phyloP scores from a whole-genome alignment of 1,140 invertebrate genomes.

The Aphelinus atriplicis region DNA sequence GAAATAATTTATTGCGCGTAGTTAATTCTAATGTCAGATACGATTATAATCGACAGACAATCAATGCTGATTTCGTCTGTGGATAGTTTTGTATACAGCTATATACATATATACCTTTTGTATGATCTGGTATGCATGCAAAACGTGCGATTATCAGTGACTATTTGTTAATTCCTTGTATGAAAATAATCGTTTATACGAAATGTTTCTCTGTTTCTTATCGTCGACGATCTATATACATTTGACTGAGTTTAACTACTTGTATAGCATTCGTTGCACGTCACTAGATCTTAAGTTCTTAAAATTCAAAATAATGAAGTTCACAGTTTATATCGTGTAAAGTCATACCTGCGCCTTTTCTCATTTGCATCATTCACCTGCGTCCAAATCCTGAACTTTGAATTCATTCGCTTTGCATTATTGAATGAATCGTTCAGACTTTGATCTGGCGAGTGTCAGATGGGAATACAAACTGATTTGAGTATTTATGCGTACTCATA shows the following conservation, averaged over 20 bases:
- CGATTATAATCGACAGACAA: constrained; percentile 3
- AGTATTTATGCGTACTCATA: constrained; percentile 35
- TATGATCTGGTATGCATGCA: too few relatives aligned
- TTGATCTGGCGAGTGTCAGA: too few relatives aligned
- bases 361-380: too few relatives aligned
- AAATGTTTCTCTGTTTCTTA: constrained; percentile 38
- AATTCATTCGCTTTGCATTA: too few relatives aligned
- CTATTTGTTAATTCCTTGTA: background rate
- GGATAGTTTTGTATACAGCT: constrained; percentile 38
- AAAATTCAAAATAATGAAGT: background rate
- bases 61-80: constrained; percentile 33
- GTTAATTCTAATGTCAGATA: constrained; percentile 10
- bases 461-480: background rate
- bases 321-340: too few relatives aligned
- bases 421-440: too few relatives aligned
- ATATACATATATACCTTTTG: background rate
- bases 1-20: too few relatives aligned
- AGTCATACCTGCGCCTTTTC: too few relatives aligned
- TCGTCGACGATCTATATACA: constrained; percentile 38
- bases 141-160: too few relatives aligned
- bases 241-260: constrained; percentile 32
- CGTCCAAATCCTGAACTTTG: too few relatives aligned
- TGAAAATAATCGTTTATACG: constrained; percentile 27
- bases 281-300: constrained; percentile 16
- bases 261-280: constrained; percentile 28